Percentiles rank a stretch among this genome's conserved stretches.
Conservation (phyloP, 2,888 invertebrate species). For the Ormyrus labotus region DNA sequence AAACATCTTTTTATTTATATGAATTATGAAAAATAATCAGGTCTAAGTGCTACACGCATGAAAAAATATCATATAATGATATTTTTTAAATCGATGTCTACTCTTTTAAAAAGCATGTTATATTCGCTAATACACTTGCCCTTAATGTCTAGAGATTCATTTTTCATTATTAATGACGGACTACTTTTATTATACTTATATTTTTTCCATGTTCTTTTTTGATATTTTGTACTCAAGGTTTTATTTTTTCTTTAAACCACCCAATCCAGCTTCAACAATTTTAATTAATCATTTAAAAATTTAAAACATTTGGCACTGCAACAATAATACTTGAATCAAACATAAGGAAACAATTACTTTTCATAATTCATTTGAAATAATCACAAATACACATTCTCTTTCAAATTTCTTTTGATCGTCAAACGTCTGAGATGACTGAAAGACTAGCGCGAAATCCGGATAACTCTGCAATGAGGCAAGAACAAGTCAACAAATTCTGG, state of each 20-base stretch:
- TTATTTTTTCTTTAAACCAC: constrained; percentile 46
- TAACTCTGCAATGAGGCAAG: constrained; percentile 64
- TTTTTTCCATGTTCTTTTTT: constrained; percentile 53
- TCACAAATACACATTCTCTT: constrained; percentile 45
- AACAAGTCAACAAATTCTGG: constrained; percentile 62
- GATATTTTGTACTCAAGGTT: constrained; percentile 58
- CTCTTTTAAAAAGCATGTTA: constrained; percentile 54
- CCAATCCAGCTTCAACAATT: constrained; percentile 44
- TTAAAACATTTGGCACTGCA: constrained; percentile 58
- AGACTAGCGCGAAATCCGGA: constrained; percentile 63
- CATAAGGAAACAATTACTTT: constrained; percentile 55
- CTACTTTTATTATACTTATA: constrained; percentile 50
- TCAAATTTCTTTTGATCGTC: constrained; percentile 33
- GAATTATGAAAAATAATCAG: constrained; percentile 59
- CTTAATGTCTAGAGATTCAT: constrained; percentile 55
- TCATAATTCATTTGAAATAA: constrained; percentile 57
- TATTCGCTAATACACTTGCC: constrained; percentile 48
- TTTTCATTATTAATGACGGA: constrained; percentile 46
- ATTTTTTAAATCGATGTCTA: constrained; percentile 51
- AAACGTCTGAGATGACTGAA: constrained; percentile 37
- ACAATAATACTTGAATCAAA: constrained; percentile 57
- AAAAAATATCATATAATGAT: constrained; percentile 53
- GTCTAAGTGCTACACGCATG: constrained; percentile 50
- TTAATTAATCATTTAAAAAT: constrained; percentile 28
- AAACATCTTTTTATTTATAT: constrained; percentile 52